phyloP scores from a whole-genome alignment of 2,888 invertebrate genomes.

The Onchidella celtica region DNA sequence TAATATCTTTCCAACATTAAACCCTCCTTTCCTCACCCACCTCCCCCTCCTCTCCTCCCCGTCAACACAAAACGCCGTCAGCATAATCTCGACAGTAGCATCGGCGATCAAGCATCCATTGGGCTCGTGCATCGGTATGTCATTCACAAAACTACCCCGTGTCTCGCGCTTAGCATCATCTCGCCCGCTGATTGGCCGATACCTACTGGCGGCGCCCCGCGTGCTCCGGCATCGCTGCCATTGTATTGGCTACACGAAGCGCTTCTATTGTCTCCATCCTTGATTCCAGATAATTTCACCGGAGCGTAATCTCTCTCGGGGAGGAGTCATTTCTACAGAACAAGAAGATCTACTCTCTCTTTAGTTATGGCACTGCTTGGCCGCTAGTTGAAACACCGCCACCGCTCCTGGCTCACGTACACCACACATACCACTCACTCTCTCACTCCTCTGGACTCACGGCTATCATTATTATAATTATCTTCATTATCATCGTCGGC shows the following conservation, averaged over 20 bases:
- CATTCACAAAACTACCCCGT: conserved; percentile 40
- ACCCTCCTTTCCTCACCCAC: neutral
- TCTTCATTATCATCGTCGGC: conserved; percentile 10
- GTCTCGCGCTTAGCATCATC: conserved; percentile 32
- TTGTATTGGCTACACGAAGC: conserved; percentile 39
- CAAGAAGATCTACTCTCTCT: conserved; percentile 19
- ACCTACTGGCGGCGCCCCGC: conserved; percentile 33
- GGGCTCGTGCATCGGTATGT: conserved; percentile 29
- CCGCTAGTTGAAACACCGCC: neutral
- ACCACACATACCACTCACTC: too few relatives aligned
- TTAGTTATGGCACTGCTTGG: neutral
- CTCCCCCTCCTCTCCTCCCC: neutral
- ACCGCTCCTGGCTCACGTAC: neutral
- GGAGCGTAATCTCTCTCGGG: conserved; percentile 31
- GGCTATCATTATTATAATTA: conserved; percentile 9
- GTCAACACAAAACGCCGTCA: too few relatives aligned
- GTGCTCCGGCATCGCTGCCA: conserved; percentile 34
- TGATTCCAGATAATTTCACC: conserved; percentile 33
- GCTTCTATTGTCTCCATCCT: conserved; percentile 34
- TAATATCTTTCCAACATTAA: neutral
- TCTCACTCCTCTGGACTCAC: too few relatives aligned
- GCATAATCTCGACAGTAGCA: conserved; percentile 10
- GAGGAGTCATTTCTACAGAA: conserved; percentile 31
- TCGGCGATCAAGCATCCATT: conserved; percentile 12
- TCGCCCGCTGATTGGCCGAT: conserved; percentile 33